phyloP scores from a whole-genome alignment of 2,888 invertebrate species.

The Tubiluchus corallicola region DNA sequence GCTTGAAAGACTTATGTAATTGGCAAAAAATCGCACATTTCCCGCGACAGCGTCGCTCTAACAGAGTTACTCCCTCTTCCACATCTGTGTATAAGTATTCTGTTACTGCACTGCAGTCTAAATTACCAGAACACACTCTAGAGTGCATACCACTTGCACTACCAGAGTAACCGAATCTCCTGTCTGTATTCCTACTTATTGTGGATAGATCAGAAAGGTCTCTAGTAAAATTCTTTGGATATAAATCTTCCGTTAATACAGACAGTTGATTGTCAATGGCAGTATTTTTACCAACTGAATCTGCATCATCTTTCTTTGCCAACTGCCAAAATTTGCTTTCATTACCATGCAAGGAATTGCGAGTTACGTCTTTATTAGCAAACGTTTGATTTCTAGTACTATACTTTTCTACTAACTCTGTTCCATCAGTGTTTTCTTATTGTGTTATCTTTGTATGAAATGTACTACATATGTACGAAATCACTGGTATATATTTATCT shows the following conservation, averaged over 20 bases:
- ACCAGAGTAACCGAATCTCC: neutral
- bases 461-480: too few relatives aligned
- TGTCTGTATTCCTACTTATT: neutral
- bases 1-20: too few relatives aligned
- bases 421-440: too few relatives aligned
- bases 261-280: neutral
- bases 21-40: too few relatives aligned
- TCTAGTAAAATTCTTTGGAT: too few relatives aligned
- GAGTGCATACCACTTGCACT: neutral
- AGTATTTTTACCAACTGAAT: neutral
- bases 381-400: neutral
- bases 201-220: neutral
- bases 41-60: neutral
- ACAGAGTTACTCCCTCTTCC: neutral
- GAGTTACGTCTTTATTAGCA: neutral
- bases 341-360: neutral
- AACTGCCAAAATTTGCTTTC: neutral
- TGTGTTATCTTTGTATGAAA: too few relatives aligned
- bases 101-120: neutral
- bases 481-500: too few relatives aligned
- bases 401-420: too few relatives aligned
- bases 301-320: neutral
- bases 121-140: too few relatives aligned
- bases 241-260: too few relatives aligned
- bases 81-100: constrained; percentile 3